These are phyloP conservation scores for Tragelaphus scriptus DNA, from an alignment of 2,113 vertebrate species.

Conservation along the genomic window DNA sequence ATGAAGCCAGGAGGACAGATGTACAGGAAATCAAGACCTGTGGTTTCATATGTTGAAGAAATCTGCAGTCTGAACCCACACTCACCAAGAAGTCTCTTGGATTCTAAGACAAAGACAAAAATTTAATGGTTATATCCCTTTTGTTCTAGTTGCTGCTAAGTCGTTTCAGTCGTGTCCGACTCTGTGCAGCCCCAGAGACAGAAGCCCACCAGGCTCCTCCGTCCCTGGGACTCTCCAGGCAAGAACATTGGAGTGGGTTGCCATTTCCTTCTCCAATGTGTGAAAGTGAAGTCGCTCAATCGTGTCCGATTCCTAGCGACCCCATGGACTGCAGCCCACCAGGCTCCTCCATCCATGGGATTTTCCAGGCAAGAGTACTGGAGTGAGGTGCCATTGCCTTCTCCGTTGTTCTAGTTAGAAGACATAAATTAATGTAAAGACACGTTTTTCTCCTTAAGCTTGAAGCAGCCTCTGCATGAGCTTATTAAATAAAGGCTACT, in stretches of 20 bases:
- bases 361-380: no score
- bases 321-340: no score
- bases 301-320: no score
- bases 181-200: no score
- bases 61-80: not conserved
- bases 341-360: no score
- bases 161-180: no score
- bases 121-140: not conserved
- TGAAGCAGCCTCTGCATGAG: not conserved
- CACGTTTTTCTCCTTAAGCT: not conserved
- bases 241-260: no score
- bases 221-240: no score
- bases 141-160: not conserved
- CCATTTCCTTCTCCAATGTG: no score
- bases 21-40: rapidly evolving
- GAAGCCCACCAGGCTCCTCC: no score
- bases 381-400: no score
- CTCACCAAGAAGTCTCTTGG: not conserved
- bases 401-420: not conserved
- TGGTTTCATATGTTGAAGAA: not conserved
- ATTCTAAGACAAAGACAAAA: not conserved
- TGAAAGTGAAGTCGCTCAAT: no score
- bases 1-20: not conserved
- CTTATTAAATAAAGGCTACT: not conserved
- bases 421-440: not conserved